Percentiles rank a stretch among this genome's conserved stretches.
phyloP scores from a whole-genome alignment of 2,113 vertebrate genomes.

The Pteruthius melanotis region DNA sequence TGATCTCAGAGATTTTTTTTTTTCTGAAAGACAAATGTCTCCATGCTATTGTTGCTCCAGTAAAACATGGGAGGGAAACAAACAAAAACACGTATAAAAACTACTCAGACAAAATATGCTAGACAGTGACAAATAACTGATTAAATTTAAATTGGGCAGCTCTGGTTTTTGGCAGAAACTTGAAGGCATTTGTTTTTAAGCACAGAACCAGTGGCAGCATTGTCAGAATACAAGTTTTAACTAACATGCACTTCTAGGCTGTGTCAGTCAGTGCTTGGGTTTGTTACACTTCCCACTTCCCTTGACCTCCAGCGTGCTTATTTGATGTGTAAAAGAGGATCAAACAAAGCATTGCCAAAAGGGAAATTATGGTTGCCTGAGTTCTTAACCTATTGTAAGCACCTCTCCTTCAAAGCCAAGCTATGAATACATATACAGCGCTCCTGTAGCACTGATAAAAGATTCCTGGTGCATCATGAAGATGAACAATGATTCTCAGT shows the following conservation, averaged over 20 bases:
- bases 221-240: neutral
- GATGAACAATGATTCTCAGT: slow-evolving; percentile 40
- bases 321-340: neutral
- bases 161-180: neutral
- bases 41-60: neutral
- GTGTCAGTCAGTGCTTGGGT: neutral
- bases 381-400: neutral
- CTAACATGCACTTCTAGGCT: neutral
- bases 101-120: neutral
- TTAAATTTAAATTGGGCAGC: slow-evolving; percentile 37
- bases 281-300: neutral
- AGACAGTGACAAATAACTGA: slow-evolving; percentile 49
- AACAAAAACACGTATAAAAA: neutral
- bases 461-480: neutral
- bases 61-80: neutral
- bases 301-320: neutral
- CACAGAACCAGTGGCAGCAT: neutral
- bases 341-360: slow-evolving; percentile 15
- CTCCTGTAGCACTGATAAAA: neutral
- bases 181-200: slow-evolving; percentile 1
- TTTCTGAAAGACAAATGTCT: neutral
- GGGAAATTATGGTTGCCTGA: neutral
- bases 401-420: neutral
- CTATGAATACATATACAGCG: neutral
- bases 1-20: neutral